These are phyloP conservation scores for Hetaerina titia DNA, from an alignment of 2,888 invertebrate genomes.

Conservation along the genomic window DNA sequence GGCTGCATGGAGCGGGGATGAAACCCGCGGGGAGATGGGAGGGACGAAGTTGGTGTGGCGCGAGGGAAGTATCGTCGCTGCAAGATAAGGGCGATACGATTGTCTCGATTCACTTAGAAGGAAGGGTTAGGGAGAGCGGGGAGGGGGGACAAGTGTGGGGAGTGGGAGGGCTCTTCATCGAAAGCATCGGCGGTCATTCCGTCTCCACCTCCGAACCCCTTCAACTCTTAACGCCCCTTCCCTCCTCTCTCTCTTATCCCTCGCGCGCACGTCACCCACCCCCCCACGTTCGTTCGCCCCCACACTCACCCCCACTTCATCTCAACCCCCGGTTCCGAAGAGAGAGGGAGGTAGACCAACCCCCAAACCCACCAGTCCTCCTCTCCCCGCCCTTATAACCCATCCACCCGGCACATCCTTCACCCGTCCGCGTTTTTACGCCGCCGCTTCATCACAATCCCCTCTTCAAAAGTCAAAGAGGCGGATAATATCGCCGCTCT, in stretches of 20 bases:
- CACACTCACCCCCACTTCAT: too few relatives aligned
- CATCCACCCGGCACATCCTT: constrained; percentile 16
- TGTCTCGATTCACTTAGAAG: constrained; percentile 45
- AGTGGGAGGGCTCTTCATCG: background rate
- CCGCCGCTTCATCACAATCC: constrained; percentile 35
- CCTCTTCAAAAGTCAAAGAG: constrained; percentile 23
- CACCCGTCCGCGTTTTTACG: constrained; percentile 23
- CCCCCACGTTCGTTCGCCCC: background rate
- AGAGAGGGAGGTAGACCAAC: background rate
- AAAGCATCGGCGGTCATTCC: background rate
- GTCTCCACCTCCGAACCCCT: background rate
- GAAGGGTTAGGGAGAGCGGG: background rate
- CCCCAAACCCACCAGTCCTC: background rate
- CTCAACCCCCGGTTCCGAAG: too few relatives aligned
- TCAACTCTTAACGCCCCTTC: background rate
- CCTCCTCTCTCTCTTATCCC: background rate
- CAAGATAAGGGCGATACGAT: constrained; percentile 16
- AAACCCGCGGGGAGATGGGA: background rate
- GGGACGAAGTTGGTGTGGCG: background rate
- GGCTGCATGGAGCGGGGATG: background rate
- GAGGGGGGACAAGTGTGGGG: background rate
- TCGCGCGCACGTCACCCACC: background rate
- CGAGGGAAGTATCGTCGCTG: background rate
- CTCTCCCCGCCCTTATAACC: background rate
- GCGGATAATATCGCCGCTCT: constrained; percentile 40